These are phyloP conservation scores for Acanthurus lineatus DNA, from an alignment of 2,797 vertebrate species.

Conservation along the genomic window DNA sequence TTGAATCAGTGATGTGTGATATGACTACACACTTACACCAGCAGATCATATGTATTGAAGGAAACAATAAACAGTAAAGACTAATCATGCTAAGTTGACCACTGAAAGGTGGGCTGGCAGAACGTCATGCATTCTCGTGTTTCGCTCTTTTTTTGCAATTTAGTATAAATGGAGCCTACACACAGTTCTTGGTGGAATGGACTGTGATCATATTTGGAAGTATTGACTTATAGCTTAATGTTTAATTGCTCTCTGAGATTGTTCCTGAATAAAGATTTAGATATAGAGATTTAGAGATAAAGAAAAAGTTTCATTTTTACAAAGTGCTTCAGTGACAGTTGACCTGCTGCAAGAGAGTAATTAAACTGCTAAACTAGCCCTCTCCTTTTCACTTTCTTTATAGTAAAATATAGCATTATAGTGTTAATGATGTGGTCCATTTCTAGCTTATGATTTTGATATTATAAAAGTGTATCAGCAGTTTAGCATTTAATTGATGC, in stretches of 20 bases:
- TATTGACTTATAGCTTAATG: not conserved
- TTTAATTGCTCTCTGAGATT: not conserved
- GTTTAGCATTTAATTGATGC: not conserved
- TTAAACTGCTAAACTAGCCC: not conserved
- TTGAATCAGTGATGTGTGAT: too few relatives aligned
- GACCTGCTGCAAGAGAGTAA: too few relatives aligned
- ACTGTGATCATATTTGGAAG: not conserved
- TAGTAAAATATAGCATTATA: not conserved
- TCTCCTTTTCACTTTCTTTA: constrained; percentile 9
- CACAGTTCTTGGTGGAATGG: not conserved
- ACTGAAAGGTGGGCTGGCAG: too few relatives aligned
- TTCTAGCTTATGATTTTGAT: not conserved
- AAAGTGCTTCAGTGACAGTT: constrained; percentile 3
- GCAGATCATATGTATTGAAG: too few relatives aligned
- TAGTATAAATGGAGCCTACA: not conserved
- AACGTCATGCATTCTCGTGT: not conserved
- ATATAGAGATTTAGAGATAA: not conserved
- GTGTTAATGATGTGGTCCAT: not conserved
- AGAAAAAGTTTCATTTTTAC: not conserved
- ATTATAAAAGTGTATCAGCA: too few relatives aligned
- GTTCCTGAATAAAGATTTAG: not conserved
- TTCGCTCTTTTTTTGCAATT: not conserved
- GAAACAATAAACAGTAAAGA: too few relatives aligned
- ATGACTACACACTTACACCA: too few relatives aligned
- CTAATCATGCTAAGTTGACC: too few relatives aligned